Conservation (phyloP, 2,113 vertebrate species). For the Lophochroa leadbeateri region DNA sequence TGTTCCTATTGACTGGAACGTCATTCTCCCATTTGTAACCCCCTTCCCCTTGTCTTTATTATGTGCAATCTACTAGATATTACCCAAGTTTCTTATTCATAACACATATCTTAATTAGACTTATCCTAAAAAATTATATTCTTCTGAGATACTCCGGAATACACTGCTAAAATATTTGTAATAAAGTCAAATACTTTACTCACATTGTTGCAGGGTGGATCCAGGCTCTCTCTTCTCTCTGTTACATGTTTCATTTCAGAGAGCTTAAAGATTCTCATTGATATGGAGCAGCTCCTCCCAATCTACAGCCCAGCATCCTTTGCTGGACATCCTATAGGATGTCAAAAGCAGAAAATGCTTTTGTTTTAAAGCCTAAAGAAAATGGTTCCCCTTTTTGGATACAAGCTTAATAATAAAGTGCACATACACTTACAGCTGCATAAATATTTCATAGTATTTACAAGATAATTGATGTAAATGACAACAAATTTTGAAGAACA, state of each 20-base stretch:
- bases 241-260: neutral
- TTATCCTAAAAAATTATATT: neutral
- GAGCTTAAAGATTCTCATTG: neutral
- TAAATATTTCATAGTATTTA: neutral
- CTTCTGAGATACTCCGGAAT: neutral
- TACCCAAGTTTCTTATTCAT: neutral
- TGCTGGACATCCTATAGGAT: neutral
- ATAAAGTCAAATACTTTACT: neutral
- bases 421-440: neutral
- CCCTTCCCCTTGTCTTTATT: neutral
- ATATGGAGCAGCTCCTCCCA: neutral
- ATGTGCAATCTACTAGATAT: neutral
- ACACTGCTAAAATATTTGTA: neutral
- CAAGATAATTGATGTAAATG: neutral
- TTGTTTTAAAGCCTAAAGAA: neutral
- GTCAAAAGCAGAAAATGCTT: neutral
- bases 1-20: neutral
- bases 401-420: neutral
- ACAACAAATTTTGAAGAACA: neutral
- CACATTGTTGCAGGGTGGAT: neutral
- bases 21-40: neutral
- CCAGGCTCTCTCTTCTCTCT: neutral
- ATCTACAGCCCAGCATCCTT: neutral
- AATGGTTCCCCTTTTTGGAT: neutral
- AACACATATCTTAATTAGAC: neutral